Conservation (phyloP, 2,113 vertebrate species). For the Esox niger region DNA sequence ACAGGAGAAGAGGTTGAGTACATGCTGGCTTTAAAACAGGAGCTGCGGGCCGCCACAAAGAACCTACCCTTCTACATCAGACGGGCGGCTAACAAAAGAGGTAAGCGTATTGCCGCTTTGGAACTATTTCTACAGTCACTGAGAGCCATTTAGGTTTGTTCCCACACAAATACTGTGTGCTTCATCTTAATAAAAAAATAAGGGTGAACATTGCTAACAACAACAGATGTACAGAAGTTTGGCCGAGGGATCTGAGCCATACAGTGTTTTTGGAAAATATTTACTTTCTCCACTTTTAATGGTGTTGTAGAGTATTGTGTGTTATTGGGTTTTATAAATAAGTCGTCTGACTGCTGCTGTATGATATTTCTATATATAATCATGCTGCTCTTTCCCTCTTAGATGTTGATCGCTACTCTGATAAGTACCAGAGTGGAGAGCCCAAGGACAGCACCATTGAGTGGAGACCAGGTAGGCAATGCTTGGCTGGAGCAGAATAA, state of each 20-base stretch:
- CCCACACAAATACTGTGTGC: no score
- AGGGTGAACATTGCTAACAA: no score
- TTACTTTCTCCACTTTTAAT: no score
- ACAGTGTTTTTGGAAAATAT: no score
- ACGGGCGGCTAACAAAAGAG: constrained; percentile 73
- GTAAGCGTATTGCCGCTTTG: no score
- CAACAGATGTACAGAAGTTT: no score
- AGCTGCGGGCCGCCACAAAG: constrained; percentile 77
- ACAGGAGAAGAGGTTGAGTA: constrained; percentile 81
- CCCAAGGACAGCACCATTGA: constrained; percentile 74
- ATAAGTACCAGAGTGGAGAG: constrained; percentile 79
- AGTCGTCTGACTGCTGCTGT: background rate
- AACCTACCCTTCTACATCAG: constrained; percentile 80
- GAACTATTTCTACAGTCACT: no score
- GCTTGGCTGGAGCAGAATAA: background rate
- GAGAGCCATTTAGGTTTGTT: no score
- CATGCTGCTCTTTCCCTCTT: background rate
- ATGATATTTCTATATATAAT: background rate
- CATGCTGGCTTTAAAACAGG: constrained; percentile 81
- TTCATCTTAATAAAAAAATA: no score
- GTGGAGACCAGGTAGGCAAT: constrained; percentile 76
- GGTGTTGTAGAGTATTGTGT: no score
- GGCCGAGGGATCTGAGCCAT: no score
- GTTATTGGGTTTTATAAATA: background rate
- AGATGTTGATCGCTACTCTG: constrained; percentile 83